Evolutionary conservation across 35 echinoderm and acorn worm species (phyloP).

Genomic region (Apostichopus californicus): DNA sequence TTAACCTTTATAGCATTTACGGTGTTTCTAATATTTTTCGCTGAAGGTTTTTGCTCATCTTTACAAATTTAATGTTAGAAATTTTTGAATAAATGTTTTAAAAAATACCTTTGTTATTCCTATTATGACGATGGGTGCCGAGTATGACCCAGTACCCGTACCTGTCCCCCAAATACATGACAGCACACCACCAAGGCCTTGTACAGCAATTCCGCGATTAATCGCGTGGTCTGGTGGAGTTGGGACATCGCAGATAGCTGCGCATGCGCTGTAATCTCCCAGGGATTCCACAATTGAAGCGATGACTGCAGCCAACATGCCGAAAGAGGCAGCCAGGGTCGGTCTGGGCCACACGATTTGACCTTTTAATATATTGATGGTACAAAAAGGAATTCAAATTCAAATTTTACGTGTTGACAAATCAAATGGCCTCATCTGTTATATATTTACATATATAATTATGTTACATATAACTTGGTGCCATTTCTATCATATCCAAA

Average conservation of each 20-base stretch:
- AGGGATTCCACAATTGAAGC: conserved; percentile 34
- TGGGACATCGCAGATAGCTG: neutral
- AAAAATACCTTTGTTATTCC: conserved; percentile 31
- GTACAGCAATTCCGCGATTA: conserved; percentile 30
- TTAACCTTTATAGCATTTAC: too few relatives aligned
- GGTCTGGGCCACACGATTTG: neutral
- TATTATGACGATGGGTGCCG: neutral
- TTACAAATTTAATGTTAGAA: too few relatives aligned
- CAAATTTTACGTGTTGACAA: too few relatives aligned
- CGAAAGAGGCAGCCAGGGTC: neutral
- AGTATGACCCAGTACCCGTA: conserved; percentile 2
- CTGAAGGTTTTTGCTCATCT: too few relatives aligned
- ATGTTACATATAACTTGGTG: too few relatives aligned
- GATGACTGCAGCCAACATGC: conserved; percentile 5
- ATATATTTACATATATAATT: too few relatives aligned
- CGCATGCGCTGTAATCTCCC: conserved; percentile 43
- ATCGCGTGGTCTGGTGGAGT: conserved; percentile 18
- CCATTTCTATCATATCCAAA: too few relatives aligned
- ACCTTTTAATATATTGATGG: neutral
- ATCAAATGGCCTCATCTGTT: too few relatives aligned
- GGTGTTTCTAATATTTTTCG: too few relatives aligned
- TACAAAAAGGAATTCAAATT: too few relatives aligned
- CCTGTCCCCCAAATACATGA: conserved; percentile 14
- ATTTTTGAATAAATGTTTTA: too few relatives aligned
- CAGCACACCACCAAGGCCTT: conserved; percentile 6